These are phyloP conservation scores for Rhopalosiphum padi DNA, from an alignment of 1,140 invertebrate genomes.

Conservation along the genomic window DNA sequence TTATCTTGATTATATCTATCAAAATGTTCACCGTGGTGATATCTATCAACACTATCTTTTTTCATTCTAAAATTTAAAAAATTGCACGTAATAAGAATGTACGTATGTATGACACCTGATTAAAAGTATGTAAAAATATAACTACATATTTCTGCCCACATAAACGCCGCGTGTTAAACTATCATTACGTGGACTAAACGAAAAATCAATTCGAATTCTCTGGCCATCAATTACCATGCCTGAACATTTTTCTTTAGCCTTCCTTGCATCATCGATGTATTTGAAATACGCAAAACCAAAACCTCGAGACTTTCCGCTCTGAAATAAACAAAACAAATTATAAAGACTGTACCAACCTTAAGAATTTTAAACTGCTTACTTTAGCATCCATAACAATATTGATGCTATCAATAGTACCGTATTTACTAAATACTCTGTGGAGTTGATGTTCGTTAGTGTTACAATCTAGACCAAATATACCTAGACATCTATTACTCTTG, in stretches of 20 bases:
- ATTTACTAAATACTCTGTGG: constrained; percentile 92
- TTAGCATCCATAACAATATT: constrained; percentile 95
- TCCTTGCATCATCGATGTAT: constrained; percentile 85
- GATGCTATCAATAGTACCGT: constrained; percentile 88
- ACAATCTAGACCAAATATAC: constrained; percentile 92
- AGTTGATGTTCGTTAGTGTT: constrained; percentile 92
- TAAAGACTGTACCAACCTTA: neutral
- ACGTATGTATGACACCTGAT: neutral
- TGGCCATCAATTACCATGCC: constrained; percentile 94
- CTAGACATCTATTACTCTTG: constrained; percentile 83
- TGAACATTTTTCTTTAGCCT: constrained; percentile 90
- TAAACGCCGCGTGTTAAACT: constrained; percentile 98
- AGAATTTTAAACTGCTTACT: constrained; percentile 67
- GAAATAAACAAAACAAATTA: constrained; percentile 60
- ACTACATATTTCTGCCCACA: constrained; percentile 89
- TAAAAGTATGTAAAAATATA: constrained; percentile 61
- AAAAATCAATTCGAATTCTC: constrained; percentile 95
- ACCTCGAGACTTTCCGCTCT: constrained; percentile 89
- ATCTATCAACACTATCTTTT: constrained; percentile 12
- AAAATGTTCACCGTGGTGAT: constrained; percentile 22
- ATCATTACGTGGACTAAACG: constrained; percentile 95
- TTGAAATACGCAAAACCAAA: constrained; percentile 98
- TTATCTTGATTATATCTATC: constrained; percentile 21
- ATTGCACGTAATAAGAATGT: neutral
- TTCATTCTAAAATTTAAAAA: neutral